Base-by-base conservation (phyloP, 2,797 vertebrate genomes). In the Tinamus major region DNA sequence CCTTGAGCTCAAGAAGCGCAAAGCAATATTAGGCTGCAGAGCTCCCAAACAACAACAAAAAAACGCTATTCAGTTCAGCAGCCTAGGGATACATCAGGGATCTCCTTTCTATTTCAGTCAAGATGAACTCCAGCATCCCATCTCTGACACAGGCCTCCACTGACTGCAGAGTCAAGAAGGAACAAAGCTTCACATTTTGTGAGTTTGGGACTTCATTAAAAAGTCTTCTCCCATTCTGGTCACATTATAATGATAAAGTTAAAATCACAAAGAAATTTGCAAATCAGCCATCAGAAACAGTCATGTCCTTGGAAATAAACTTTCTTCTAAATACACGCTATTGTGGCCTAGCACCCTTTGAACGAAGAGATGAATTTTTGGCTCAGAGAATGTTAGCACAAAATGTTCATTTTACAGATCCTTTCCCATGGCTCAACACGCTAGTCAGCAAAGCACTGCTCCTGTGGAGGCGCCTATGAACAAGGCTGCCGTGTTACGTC, bases 381-480 rank as follows among this genome's bases (percentile, higher is more conserved):
- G 56, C 44, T 85, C 35, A 27, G 53, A 74, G 68, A 39, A 39
- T 39, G 8, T 49, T 65, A 39, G 29, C 75, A 69, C 61, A 48
- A 44, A 62, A 6, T 6, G 18, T 37, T 89, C 5, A 51, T 70
- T 84, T 59, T 17, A 9, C n/a, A 2, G 0, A 3, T 55, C n/a
- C 42, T 87, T 88, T 61, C 35, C 56, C 17, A 21, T 19, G 35
- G 44, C 53, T 59, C 87, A 68, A 75, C 9, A 1, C 0, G 8
- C n/a, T 19, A 0, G 0, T 8, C 0, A 0, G 51, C 49, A 51
- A 26, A 13, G 7, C 49, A 26, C 49, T 90, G 39, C n/a, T 84
- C 35, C 39, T 65, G 41, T 0, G 24, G 0, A 0, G 18, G 31
- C 49, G 1, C 3, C 3, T 17, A 3, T 13, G 69, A 26, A 41